A percentile compares a stretch with the other conserved stretches of the same genome.
phyloP scores from a whole-genome alignment of 2,113 vertebrate species.

The Strix uralensis region DNA sequence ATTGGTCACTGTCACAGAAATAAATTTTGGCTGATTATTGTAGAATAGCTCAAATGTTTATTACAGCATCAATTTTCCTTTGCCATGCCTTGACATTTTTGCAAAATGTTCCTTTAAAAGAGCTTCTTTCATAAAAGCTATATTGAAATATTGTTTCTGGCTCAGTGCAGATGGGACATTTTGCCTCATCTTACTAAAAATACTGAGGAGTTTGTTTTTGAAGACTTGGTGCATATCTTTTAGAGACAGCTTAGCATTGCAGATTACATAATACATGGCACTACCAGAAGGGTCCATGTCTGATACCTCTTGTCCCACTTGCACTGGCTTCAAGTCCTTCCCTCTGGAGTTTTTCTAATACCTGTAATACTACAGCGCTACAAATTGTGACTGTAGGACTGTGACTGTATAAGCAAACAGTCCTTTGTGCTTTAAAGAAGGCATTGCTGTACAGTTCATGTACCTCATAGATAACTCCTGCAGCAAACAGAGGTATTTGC shows the following conservation, averaged over 20 bases:
- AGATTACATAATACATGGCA: not conserved
- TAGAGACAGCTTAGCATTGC: not conserved
- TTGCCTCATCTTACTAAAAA: constrained; percentile 45
- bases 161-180: constrained; percentile 9
- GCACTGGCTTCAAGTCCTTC: not conserved
- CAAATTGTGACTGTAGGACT: not conserved
- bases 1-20: not conserved
- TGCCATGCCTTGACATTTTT: not conserved
- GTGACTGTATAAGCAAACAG: not conserved
- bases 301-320: not conserved
- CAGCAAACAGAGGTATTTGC: constrained; percentile 60
- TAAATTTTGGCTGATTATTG: not conserved
- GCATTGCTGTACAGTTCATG: not conserved
- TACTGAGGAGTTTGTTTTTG: constrained; percentile 2
- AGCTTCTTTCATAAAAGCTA: constrained; percentile 7
- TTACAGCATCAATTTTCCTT: not conserved
- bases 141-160: constrained; percentile 36
- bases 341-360: not conserved
- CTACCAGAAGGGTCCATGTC: not conserved
- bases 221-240: not conserved
- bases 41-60: not conserved
- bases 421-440: not conserved
- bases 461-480: constrained; percentile 61
- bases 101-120: not conserved
- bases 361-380: not conserved